Base-by-base conservation (phyloP, 2,113 vertebrate genomes). In the Aspidoscelis tigris region DNA sequence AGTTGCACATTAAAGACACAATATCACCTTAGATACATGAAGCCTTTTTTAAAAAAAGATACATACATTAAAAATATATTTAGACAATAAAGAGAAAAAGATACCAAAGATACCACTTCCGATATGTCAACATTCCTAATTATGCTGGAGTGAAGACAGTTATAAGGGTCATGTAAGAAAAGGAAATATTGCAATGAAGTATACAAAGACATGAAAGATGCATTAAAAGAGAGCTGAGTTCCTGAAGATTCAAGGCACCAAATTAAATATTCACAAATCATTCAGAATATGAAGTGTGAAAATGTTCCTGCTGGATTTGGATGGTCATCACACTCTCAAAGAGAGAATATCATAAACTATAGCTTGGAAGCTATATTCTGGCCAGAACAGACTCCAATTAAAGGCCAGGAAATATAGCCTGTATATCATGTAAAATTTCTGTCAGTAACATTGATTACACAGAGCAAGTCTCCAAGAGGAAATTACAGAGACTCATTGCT, bases 401-500 rank as follows among this genome's bases (percentile, higher is more conserved):
- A 82, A 80, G 10, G 10, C 70, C 78, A 74, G 77, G 82, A 55
- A 61, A 8, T 21, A 14, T 47, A 84, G 84, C 12, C 0, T 0
- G 44, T 87, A 10, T 58, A 79, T 58, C 26, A 79, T 44, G 76
- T 58, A 82, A 44, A 78, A 78, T 73, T 75, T 65, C 76, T 22
- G 2, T 65, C 75, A 77, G 21, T 74, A 89, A 85, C 41, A 83
- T 55, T 66, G 82, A 89, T 7, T 68, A 85, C 7, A 14, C 12
- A 26, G 18, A 88, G 39, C 39, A 86, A 85, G 58, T 20, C 66
- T 89, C 76, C 8, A 0, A 26, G 71, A 84, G 81, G 14, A 87
- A 89, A 66, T 84, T 80, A 86, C 84, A 80, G 55, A 89, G 73
- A 6, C 58, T 33, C 81, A 69, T 83, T 85, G 69, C 50, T 87